Evolutionary conservation across 1,140 invertebrate genomes (phyloP).

Genomic region (Liolophura sinensis): DNA sequence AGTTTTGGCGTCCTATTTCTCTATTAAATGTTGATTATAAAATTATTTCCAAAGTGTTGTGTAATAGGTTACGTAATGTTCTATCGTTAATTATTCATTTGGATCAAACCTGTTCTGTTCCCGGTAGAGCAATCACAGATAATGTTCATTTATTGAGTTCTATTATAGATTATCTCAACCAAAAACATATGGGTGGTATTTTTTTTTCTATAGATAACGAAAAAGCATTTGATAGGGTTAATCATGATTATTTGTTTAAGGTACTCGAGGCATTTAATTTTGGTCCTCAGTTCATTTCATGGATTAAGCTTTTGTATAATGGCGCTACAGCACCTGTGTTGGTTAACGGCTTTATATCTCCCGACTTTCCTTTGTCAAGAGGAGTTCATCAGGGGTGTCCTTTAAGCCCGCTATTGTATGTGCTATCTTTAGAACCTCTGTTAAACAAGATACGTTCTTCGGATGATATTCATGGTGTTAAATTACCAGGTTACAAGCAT

Average conservation of each 20-base stretch:
- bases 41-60: slow-evolving; percentile 17
- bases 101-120: slow-evolving; percentile 19
- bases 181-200: slow-evolving; percentile 4
- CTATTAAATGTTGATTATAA: slow-evolving; percentile 19
- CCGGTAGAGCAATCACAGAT: slow-evolving; percentile 16
- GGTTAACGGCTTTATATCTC: slow-evolving; percentile 18
- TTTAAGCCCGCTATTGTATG: slow-evolving; percentile 52
- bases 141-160: slow-evolving; percentile 17
- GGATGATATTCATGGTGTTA: not conserved
- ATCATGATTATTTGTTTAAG: slow-evolving; percentile 12
- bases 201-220: slow-evolving; percentile 10
- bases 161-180: slow-evolving; percentile 17
- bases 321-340: slow-evolving; percentile 6
- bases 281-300: slow-evolving; percentile 15
- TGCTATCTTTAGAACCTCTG: slow-evolving; percentile 48
- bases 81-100: slow-evolving; percentile 9
- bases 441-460: slow-evolving; percentile 8
- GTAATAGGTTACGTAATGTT: slow-evolving; percentile 5
- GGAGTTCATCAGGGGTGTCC: slow-evolving; percentile 56
- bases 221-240: slow-evolving; percentile 18
- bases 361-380: slow-evolving; percentile 28
- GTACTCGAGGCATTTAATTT: slow-evolving; percentile 9
- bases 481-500: not conserved
- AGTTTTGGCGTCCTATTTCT: slow-evolving; percentile 26
- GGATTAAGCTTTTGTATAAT: slow-evolving; percentile 14